Evolutionary conservation across 2,113 vertebrate species (phyloP).

Genomic region (Varanus komodoensis): DNA sequence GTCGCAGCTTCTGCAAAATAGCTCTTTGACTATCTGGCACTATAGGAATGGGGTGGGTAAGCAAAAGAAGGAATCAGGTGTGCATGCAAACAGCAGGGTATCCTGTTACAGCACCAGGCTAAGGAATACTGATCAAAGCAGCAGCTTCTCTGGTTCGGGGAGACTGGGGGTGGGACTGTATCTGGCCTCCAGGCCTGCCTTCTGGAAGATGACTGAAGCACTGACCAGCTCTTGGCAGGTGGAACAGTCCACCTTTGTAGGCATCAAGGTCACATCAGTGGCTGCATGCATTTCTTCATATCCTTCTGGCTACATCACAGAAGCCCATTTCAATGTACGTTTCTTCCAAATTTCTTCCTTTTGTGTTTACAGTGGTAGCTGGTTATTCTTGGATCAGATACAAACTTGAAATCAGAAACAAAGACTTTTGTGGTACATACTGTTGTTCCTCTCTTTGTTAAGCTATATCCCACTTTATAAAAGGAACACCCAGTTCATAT

Average conservation of each 20-base stretch:
- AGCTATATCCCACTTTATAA: conserved; percentile 51
- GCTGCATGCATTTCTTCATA: neutral
- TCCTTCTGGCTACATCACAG: neutral
- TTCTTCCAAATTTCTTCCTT: neutral
- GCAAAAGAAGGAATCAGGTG: neutral
- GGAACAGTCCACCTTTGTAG: no score
- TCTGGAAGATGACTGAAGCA: neutral
- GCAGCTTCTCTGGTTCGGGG: neutral
- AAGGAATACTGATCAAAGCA: neutral
- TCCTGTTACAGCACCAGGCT: neutral
- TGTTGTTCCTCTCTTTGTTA: neutral
- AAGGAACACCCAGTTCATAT: conserved; percentile 55
- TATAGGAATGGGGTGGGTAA: neutral
- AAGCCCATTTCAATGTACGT: neutral
- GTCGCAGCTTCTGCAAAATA: no score
- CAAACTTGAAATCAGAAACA: neutral
- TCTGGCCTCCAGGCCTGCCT: neutral
- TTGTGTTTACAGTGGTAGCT: conserved; percentile 52
- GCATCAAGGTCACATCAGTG: no score
- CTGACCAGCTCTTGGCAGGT: no score
- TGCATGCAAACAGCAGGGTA: neutral
- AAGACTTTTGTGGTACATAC: fast-evolving
- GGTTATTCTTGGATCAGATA: conserved; percentile 36
- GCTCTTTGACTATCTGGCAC: neutral
- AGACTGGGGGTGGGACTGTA: neutral